Evolutionary conservation across 2,888 invertebrate genomes (phyloP).

Genomic region (Seira sanloemensis): DNA sequence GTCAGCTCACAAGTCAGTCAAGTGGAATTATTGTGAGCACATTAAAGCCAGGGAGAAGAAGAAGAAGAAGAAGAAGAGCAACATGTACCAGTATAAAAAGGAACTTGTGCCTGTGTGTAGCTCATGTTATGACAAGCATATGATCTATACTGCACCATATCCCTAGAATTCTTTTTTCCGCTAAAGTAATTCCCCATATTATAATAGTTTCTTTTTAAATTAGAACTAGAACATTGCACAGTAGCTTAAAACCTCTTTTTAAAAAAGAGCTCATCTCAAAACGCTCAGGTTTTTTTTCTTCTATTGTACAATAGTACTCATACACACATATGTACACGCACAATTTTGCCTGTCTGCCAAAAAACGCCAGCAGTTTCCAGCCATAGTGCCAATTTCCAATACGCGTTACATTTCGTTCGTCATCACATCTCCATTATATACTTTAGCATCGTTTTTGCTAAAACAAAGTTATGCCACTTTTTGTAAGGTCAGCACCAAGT

Average conservation of each 20-base stretch:
- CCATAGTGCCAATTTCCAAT: not conserved
- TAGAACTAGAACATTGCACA: not conserved
- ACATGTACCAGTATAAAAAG: not conserved
- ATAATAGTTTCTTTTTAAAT: not conserved
- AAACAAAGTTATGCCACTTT: not conserved
- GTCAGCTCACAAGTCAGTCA: conserved; percentile 19
- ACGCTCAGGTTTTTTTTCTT: not conserved
- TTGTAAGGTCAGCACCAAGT: not conserved
- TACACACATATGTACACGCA: not conserved
- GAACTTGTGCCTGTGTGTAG: not conserved
- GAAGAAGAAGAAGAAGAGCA: not conserved
- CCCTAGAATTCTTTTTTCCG: too few relatives aligned
- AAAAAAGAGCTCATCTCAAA: not conserved
- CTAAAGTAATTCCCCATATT: too few relatives aligned
- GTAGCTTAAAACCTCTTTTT: not conserved
- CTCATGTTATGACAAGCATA: not conserved
- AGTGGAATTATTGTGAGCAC: conserved; percentile 1
- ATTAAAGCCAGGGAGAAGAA: not conserved
- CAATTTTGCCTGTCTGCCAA: not conserved
- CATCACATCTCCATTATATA: not conserved
- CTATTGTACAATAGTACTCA: not conserved
- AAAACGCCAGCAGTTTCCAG: not conserved
- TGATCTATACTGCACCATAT: not conserved
- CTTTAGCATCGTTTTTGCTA: not conserved
- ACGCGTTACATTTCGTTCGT: not conserved